Percentiles rank a stretch among this genome's conserved stretches.
phyloP scores from a whole-genome alignment of 2,888 invertebrate species.

The Pegoplata infirma region DNA sequence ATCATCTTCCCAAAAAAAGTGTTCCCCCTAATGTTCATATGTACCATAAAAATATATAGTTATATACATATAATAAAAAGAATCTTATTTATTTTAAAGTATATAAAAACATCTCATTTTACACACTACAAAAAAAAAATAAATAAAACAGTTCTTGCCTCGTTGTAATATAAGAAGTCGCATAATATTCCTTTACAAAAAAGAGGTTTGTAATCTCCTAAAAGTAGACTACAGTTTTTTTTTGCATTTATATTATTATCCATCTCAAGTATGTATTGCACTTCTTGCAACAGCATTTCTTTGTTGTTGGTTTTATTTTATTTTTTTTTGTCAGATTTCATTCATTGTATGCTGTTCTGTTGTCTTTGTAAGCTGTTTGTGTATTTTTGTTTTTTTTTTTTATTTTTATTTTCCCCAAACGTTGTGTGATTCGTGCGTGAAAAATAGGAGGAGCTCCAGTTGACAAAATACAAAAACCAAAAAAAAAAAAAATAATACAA shows the following conservation, averaged over 20 bases:
- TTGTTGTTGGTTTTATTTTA: background rate
- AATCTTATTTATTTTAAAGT: conserved; percentile 45
- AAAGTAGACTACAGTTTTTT: conserved; percentile 38
- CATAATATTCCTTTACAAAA: conserved; percentile 13
- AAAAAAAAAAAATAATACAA: conserved; percentile 10
- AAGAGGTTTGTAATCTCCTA: conserved; percentile 45
- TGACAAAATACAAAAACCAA: conserved; percentile 35
- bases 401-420: conserved; percentile 42
- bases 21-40: background rate
- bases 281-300: conserved; percentile 38
- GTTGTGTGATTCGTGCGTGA: conserved; percentile 72
- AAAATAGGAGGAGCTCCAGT: conserved; percentile 75
- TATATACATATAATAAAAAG: conserved; percentile 14
- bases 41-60: background rate
- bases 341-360: conserved; percentile 30
- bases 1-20: background rate
- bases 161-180: background rate
- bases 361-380: conserved; percentile 1
- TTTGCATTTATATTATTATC: background rate
- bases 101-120: conserved; percentile 31
- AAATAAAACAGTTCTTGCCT: background rate
- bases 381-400: conserved; percentile 39
- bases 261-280: conserved; percentile 20
- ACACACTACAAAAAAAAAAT: background rate
- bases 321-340: conserved; percentile 32